Evolutionary conservation across 1,140 invertebrate genomes (phyloP).

Genomic region (Hestina assimilis): DNA sequence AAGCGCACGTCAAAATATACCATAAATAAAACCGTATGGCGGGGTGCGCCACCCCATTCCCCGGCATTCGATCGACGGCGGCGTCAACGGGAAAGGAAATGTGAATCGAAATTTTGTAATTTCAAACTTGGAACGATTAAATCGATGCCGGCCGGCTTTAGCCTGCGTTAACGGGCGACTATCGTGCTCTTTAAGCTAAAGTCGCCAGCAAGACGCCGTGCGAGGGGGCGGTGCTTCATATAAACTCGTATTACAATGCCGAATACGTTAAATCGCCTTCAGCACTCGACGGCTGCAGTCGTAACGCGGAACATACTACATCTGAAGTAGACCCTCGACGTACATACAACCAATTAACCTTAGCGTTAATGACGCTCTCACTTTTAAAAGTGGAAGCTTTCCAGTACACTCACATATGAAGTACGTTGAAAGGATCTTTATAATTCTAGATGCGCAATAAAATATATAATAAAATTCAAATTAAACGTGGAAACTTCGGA

Average conservation of each 20-base stretch:
- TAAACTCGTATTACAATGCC: constrained; percentile 62
- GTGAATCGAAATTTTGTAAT: constrained; percentile 49
- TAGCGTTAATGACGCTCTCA: constrained; percentile 53
- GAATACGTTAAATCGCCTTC: constrained; percentile 63
- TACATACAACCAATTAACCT: constrained; percentile 55
- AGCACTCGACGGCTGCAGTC: constrained; percentile 50
- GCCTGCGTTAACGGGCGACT: constrained; percentile 57
- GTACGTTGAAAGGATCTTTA: not conserved
- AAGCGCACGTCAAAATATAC: constrained; percentile 73
- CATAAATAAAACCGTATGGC: constrained; percentile 70
- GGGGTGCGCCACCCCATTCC: constrained; percentile 52
- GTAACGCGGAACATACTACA: constrained; percentile 42
- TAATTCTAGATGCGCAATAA: not conserved
- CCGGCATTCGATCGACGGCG: constrained; percentile 44
- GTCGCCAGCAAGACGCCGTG: constrained; percentile 38
- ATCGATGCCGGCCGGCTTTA: constrained; percentile 53
- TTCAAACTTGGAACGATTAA: constrained; percentile 42
- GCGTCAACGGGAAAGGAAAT: constrained; percentile 38
- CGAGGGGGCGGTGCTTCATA: constrained; percentile 49
- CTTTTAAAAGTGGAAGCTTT: constrained; percentile 36
- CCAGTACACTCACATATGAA: constrained; percentile 2
- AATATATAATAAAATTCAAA: not conserved
- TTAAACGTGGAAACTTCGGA: too few relatives aligned
- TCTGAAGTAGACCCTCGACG: constrained; percentile 36
- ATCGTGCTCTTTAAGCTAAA: constrained; percentile 48